Percentiles rank a stretch among this genome's conserved stretches.
phyloP scores from a whole-genome alignment of 2,113 vertebrate species.

The Athene noctua region DNA sequence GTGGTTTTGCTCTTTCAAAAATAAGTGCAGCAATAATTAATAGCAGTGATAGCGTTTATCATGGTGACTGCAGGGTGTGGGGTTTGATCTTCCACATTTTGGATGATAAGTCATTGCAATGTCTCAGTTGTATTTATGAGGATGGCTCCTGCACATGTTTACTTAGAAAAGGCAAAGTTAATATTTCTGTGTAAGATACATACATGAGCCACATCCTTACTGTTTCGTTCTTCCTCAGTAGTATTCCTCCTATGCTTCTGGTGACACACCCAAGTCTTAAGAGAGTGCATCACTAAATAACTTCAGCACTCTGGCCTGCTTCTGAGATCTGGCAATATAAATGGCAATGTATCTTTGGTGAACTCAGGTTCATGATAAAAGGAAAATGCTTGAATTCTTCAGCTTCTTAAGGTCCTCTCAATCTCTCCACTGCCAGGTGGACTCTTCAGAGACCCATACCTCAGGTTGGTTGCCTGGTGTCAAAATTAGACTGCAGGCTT shows the following conservation, averaged over 20 bases:
- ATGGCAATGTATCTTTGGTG: not conserved
- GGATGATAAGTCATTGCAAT: not conserved
- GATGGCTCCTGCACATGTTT: not conserved
- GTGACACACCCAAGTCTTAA: not conserved
- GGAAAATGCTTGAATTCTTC: not conserved
- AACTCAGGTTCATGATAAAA: not conserved
- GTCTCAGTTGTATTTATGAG: not conserved
- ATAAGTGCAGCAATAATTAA: not conserved
- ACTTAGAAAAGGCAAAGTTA: not conserved
- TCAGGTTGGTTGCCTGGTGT: not conserved
- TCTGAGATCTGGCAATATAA: not conserved
- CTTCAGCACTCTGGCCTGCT: not conserved
- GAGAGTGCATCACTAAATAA: not conserved
- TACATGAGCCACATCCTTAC: not conserved
- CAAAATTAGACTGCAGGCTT: not conserved
- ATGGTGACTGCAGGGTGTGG: not conserved
- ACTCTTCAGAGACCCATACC: not conserved
- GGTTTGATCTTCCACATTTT: not conserved
- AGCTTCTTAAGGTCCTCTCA: not conserved
- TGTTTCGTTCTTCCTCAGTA: not conserved
- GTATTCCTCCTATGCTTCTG: not conserved
- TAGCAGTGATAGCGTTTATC: not conserved
- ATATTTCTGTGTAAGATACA: not conserved
- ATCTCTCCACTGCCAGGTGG: not conserved
- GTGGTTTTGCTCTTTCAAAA: not conserved